phyloP scores from a whole-genome alignment of 2,113 vertebrate genomes.

The Edolisoma coerulescens region DNA sequence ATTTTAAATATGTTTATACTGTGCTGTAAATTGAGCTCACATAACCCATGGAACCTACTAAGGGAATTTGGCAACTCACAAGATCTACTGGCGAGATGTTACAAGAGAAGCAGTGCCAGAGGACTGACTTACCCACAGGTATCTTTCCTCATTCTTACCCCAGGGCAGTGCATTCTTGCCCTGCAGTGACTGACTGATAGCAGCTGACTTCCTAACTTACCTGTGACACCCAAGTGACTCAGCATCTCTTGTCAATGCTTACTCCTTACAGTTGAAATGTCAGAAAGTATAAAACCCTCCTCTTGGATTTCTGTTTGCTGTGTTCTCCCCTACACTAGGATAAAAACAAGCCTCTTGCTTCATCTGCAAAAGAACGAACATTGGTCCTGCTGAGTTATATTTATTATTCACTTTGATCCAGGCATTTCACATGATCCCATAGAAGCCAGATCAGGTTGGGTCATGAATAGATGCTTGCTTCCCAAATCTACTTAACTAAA shows the following conservation, averaged over 20 bases:
- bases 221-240: not conserved
- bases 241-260: not conserved
- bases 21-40: not conserved
- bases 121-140: not conserved
- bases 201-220: not conserved
- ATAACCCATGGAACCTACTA: not conserved
- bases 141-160: not conserved
- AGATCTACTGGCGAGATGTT: not conserved
- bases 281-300: not conserved
- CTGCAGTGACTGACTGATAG: not conserved
- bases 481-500: conserved; percentile 61
- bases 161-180: not conserved
- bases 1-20: not conserved
- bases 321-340: not conserved
- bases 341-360: not conserved
- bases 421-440: conserved; percentile 52
- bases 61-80: not conserved
- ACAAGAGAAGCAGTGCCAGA: not conserved
- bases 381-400: conserved; percentile 35
- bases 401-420: conserved; percentile 39
- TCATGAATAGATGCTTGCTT: conserved; percentile 57
- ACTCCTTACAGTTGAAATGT: not conserved
- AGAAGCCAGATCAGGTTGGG: conserved; percentile 43
- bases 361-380: not conserved
- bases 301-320: not conserved